Percentiles rank a stretch among this genome's conserved stretches.
phyloP scores from a whole-genome alignment of 2,797 vertebrate genomes.

The Acomys russatus region DNA sequence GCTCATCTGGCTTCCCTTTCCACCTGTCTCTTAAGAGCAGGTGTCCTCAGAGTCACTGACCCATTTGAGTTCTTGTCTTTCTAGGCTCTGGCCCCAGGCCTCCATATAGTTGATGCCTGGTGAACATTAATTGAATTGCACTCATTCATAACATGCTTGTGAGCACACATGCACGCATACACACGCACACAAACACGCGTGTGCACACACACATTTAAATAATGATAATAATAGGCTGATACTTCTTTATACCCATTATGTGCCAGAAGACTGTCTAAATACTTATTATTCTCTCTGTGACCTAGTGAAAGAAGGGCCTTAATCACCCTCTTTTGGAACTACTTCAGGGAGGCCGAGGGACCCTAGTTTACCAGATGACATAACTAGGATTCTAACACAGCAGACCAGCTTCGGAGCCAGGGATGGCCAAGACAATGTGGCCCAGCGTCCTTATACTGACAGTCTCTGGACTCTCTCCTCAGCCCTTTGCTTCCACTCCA shows the following conservation, averaged over 20 bases:
- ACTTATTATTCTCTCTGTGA: constrained; percentile 48
- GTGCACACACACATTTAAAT: neutral
- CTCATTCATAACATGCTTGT: neutral
- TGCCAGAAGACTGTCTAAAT: neutral
- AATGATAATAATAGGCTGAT: neutral
- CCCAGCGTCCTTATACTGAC: neutral
- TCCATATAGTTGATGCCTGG: neutral
- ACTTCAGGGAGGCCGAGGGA: neutral
- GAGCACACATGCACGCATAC: neutral
- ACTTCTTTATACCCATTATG: neutral
- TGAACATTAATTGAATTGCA: neutral
- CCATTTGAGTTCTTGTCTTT: neutral
- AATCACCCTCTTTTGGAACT: neutral
- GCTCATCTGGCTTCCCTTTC: neutral
- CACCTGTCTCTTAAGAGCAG: neutral
- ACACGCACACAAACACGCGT: neutral
- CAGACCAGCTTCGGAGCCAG: neutral
- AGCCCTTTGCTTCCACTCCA: neutral
- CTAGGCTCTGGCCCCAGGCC: neutral
- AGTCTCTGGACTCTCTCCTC: neutral
- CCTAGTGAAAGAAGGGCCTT: neutral
- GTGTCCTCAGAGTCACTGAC: neutral
- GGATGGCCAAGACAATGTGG: neutral
- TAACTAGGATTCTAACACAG: neutral
- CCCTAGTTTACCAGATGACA: neutral